Evolutionary conservation across 2,797 vertebrate species (phyloP), one percentile per base, ranked within the genome.

Genomic region (Mastacembelus armatus): DNA sequence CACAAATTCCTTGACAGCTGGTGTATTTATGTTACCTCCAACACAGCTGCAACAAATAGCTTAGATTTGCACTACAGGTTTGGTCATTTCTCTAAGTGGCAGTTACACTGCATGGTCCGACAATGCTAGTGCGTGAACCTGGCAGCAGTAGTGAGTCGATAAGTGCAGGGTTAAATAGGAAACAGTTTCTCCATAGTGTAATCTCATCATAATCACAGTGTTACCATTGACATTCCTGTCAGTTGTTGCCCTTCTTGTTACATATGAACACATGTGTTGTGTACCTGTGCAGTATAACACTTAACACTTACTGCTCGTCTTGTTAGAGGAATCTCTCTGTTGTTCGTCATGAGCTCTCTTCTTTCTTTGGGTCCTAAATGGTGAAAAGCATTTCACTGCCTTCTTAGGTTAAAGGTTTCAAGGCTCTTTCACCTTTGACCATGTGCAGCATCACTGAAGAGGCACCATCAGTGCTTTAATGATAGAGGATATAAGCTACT

Each of bases 81-180:
- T n/a, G n/a, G 11, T 26, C 7, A 30, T 52, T 74, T 70, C 45
- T 24, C 19, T 12, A 40, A n/a, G 32, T 18, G 7, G 39, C 19
- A 8, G 21, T 22, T 24, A 24, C 30, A 49, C 35, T 9, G 10
- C 62, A 40, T 1, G 0, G 22, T 29, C 45, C 30, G 26, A 18
- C 39, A 43, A 18, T 32, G 30, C 30, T n/a, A 29, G 11, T 14
- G n/a, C n/a, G 26, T 14, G 43, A 45, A 15, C 14, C 57, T 42
- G 26, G 47, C 36, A 50, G 38, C 27, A 22, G 7, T 9, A 36
- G n/a, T 36, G 0, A 10, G n/a, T n/a, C n/a, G n/a, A 4, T 7
- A 36, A 52, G 5, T 24, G 9, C 30, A 52, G 3, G 19, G 40
- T 54, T 54, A 45, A 22, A 35, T 2, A 4, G 40, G 22, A 43